A percentile compares a stretch with the other conserved stretches of the same genome.
These are phyloP conservation scores for Melanotaenia pygmaea DNA, from an alignment of 2,797 vertebrate species.

Conservation along the genomic window DNA sequence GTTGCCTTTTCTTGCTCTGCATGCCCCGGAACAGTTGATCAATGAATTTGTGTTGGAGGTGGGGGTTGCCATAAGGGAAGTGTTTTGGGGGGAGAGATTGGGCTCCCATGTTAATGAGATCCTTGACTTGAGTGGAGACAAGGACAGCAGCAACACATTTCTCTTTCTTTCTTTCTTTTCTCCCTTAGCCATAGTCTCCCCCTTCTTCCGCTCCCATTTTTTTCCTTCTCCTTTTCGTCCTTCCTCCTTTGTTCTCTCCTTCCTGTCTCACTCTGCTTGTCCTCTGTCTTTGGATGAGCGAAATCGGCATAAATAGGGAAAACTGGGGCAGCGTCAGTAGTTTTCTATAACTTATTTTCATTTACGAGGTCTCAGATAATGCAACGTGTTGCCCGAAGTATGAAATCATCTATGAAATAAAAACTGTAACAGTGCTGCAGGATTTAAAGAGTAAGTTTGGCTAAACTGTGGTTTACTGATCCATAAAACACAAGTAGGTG, in stretches of 20 bases:
- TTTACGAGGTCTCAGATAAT: constrained; percentile 23
- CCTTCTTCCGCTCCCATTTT: constrained; percentile 5
- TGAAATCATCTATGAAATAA: constrained; percentile 16
- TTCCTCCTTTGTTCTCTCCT: constrained; percentile 55
- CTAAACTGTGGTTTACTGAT: constrained; percentile 2
- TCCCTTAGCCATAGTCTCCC: constrained; percentile 28
- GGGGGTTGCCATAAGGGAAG: constrained; percentile 47
- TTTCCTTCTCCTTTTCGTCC: constrained; percentile 32
- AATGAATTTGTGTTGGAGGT: constrained; percentile 62
- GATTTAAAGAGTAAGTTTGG: constrained; percentile 4
- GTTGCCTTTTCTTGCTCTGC: constrained; percentile 27
- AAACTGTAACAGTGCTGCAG: neutral
- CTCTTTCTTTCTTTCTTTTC: constrained; percentile 35
- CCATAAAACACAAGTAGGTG: constrained; percentile 22
- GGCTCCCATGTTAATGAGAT: constrained; percentile 83
- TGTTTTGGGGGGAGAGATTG: constrained; percentile 38
- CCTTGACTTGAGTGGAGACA: constrained; percentile 79
- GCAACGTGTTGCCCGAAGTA: constrained; percentile 8
- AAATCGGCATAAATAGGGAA: constrained; percentile 38
- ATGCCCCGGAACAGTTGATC: constrained; percentile 63
- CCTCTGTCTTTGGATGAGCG: constrained; percentile 49
- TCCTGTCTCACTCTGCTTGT: constrained; percentile 50
- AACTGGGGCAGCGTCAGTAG: constrained; percentile 36
- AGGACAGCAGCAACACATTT: constrained; percentile 71
- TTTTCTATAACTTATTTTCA: constrained; percentile 45